Conservation (phyloP, 2,888 invertebrate genomes). For the Heliconius ethilla region DNA sequence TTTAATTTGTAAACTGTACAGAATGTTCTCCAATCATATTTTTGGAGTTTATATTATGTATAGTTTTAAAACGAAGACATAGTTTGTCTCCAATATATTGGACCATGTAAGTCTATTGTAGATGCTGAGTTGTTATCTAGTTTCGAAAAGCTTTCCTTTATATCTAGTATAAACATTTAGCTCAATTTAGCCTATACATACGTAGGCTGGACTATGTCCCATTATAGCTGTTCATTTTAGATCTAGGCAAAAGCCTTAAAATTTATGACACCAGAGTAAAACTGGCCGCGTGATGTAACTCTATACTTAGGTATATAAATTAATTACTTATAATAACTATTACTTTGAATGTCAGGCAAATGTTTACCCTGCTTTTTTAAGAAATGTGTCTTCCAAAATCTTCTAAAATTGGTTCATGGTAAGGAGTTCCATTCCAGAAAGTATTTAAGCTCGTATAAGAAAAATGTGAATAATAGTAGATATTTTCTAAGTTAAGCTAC, state of each 20-base stretch:
- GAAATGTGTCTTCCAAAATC: constrained; percentile 64
- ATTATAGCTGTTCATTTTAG: constrained; percentile 47
- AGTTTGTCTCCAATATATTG: constrained; percentile 31
- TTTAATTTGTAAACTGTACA: constrained; percentile 12
- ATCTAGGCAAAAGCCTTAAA: constrained; percentile 50
- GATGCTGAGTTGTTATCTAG: constrained; percentile 14
- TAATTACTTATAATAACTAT: constrained; percentile 59
- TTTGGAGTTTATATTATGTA: not conserved
- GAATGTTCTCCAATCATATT: constrained; percentile 2
- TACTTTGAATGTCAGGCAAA: constrained; percentile 71
- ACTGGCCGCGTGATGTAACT: constrained; percentile 44
- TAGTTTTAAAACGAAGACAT: constrained; percentile 1
- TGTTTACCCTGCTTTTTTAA: constrained; percentile 75
- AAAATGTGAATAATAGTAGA: constrained; percentile 37
- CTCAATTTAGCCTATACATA: constrained; percentile 25
- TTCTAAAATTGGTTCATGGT: constrained; percentile 64
- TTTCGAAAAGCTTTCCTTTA: constrained; percentile 18
- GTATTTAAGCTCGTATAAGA: constrained; percentile 38
- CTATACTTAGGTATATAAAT: constrained; percentile 42
- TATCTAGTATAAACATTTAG: constrained; percentile 29
- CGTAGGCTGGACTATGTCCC: constrained; percentile 51
- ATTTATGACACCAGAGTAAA: constrained; percentile 49
- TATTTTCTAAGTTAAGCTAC: constrained; percentile 6
- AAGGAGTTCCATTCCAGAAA: constrained; percentile 52
- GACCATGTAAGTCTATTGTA: constrained; percentile 37